Conservation (phyloP, 2,113 vertebrate genomes). For the Phylloscopus trochiloides region DNA sequence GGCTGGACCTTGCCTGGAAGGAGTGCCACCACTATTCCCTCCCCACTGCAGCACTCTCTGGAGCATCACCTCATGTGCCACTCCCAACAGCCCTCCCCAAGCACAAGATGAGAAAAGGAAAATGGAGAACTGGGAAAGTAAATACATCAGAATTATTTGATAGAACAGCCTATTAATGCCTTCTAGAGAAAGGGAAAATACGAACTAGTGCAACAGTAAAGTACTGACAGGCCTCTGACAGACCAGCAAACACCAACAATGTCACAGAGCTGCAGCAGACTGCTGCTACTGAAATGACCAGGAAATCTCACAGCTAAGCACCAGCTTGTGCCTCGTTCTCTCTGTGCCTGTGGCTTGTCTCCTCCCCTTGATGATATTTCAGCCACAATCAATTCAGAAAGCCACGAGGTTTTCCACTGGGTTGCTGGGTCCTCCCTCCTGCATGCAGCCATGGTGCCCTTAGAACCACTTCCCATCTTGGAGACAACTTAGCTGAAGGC, state of each 20-base stretch:
- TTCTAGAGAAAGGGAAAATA: background rate
- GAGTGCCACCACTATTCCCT: background rate
- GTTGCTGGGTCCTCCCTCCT: background rate
- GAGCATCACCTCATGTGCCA: background rate
- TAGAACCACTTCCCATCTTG: background rate
- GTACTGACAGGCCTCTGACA: background rate
- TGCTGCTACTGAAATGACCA: background rate
- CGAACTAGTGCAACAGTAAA: background rate
- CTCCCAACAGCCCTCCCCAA: background rate
- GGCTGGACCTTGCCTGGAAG: background rate
- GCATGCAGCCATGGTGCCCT: background rate
- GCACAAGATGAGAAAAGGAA: background rate
- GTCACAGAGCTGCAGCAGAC: background rate
- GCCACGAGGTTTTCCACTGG: background rate
- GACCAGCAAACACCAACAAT: fast-evolving
- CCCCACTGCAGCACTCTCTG: background rate
- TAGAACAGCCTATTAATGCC: background rate
- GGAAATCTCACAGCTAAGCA: background rate
- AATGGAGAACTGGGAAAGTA: background rate
- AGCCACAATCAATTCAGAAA: background rate
- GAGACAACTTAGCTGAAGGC: background rate
- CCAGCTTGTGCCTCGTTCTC: background rate
- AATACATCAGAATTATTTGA: background rate
- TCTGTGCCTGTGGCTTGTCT: background rate
- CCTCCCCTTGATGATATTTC: background rate